Evolutionary conservation across 2,797 vertebrate species (phyloP), one percentile per base, ranked within the genome.

Genomic region (Coracias cyanogaster): DNA sequence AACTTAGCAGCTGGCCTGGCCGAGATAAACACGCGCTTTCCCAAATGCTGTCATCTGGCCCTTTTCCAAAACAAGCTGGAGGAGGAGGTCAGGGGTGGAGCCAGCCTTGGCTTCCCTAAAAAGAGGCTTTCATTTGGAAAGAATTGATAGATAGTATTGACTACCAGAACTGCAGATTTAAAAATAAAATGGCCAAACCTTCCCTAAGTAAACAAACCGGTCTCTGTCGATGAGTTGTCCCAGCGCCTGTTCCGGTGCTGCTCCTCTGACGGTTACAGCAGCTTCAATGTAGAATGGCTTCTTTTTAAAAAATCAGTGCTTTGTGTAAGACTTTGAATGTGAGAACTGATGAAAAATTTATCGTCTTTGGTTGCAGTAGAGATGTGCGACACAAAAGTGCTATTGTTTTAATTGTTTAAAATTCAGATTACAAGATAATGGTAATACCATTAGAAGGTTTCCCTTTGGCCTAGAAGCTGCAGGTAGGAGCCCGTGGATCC

Each of bases 31-130:
- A 83, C 88, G 92, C 88, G 94, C 94, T 95, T 97, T 97, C 92
- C 96, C 96, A 94, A 98, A 93, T 97, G 96, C 95, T 98, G 91
- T 96, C 94, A 94, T 95, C 97, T 98, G 97, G 97, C 97, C 90
- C 58, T 43, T 94, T 96, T 97, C 97, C 97, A 97, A 95, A 95
- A 77, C 94, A 90, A 93, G 94, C 96, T 85, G 89, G 46, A 95
- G 96, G 95, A 96, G 94, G 94, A 94, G 96, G 97, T 95, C 92
- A 96, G 96, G 95, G 94, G 93, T 96, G 95, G 95, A 95, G 93
- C 93, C 92, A 92, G 83, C 84, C 86, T 94, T 86, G 72, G 92
- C 96, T 85, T 94, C 28, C 57, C 70, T 66, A 92, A 96, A 96
- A 93, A 93, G 87, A 96, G 73, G 74, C 96, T 97, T 97, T 95